Evolutionary conservation across 2,797 vertebrate genomes (phyloP).

Genomic region (Dromococcyx pavoninus): DNA sequence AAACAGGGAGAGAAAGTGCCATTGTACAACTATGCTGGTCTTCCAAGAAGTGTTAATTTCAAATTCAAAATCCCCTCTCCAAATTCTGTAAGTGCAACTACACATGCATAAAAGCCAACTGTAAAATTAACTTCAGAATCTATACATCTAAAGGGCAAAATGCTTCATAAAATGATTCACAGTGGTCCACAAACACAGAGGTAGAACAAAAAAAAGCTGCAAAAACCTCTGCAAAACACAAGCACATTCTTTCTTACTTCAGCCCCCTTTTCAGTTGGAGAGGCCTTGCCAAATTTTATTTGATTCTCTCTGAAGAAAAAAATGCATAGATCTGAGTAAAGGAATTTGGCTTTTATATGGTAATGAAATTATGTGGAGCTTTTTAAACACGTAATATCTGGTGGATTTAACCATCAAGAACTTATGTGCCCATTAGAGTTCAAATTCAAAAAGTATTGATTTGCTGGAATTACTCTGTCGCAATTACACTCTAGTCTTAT

Average conservation of each 20-base stretch:
- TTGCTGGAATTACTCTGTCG: background rate
- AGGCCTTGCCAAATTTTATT: background rate
- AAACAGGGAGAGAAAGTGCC: background rate
- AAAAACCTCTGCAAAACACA: conserved; percentile 7
- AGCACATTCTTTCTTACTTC: background rate
- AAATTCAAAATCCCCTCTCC: background rate
- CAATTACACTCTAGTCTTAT: background rate
- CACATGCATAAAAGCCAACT: background rate
- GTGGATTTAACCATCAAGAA: background rate
- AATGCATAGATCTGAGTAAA: background rate
- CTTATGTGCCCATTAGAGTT: background rate
- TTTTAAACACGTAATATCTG: background rate
- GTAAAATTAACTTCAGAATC: background rate
- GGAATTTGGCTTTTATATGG: background rate
- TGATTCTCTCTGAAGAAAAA: background rate
- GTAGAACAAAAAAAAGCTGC: background rate
- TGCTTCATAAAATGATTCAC: background rate
- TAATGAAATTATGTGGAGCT: background rate
- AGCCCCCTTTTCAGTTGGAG: background rate
- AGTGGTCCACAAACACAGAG: background rate
- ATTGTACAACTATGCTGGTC: background rate
- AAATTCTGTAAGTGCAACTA: background rate
- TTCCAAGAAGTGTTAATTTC: background rate
- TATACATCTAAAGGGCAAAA: background rate
- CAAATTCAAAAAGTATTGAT: conserved; percentile 1